Evolutionary conservation across 2,888 invertebrate species (phyloP).

Genomic region (Candidula unifasciata): DNA sequence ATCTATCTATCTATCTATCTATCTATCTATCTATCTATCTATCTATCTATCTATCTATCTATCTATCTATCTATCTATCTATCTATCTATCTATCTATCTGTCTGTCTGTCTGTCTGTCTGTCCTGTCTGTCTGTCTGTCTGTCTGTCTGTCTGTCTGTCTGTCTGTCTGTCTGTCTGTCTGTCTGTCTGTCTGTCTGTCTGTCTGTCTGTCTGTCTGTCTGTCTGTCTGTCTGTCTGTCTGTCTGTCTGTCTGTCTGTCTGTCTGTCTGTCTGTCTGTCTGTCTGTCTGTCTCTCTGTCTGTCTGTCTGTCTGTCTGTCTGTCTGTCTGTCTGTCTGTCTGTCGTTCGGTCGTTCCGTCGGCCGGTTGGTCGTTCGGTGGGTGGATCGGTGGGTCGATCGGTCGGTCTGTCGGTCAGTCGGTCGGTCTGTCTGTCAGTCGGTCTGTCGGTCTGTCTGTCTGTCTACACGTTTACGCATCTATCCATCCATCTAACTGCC

Average conservation of each 20-base stretch:
- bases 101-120: neutral
- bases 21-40: conserved; percentile 4
- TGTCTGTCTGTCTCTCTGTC: neutral
- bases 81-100: neutral
- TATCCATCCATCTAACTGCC: no score
- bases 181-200: neutral
- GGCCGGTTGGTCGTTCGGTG: no score
- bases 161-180: conserved; percentile 7
- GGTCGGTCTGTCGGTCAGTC: no score
- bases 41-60: conserved; percentile 8
- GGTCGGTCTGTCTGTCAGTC: no score
- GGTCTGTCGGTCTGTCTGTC: no score
- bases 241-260: no score
- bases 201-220: no score
- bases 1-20: neutral
- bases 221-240: no score
- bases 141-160: neutral
- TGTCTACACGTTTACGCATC: no score
- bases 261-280: no score
- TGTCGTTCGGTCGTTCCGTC: no score
- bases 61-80: conserved; percentile 1
- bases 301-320: conserved; percentile 3
- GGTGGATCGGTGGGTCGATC: no score
- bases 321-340: conserved; percentile 2
- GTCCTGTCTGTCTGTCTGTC: neutral